Conservation (phyloP, 2,113 vertebrate species). For the Geothlypis trichas region DNA sequence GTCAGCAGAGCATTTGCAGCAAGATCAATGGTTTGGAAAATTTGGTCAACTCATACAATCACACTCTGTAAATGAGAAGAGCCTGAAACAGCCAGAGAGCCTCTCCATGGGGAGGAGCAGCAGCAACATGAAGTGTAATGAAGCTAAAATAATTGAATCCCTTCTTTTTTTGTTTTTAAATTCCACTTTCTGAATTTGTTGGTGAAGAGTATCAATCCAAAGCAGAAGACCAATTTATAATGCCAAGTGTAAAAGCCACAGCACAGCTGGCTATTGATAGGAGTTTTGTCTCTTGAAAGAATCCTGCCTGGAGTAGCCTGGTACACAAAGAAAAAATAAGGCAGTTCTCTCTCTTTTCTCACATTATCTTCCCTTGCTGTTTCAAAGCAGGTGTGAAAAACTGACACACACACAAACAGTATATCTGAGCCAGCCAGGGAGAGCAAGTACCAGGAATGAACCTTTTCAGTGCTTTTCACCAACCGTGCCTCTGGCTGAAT, state of each 20-base stretch:
- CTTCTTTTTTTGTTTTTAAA: background rate
- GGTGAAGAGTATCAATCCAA: background rate
- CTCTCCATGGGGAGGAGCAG: background rate
- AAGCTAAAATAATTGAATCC: conserved; percentile 18
- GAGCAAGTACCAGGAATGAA: background rate
- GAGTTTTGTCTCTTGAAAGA: background rate
- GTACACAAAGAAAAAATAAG: background rate
- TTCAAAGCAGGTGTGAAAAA: background rate
- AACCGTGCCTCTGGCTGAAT: background rate
- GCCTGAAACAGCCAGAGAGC: background rate
- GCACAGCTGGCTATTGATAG: background rate
- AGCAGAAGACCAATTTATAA: background rate
- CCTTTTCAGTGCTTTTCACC: background rate
- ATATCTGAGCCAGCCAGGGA: background rate
- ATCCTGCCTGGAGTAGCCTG: background rate
- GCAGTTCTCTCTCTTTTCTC: background rate
- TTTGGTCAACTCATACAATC: background rate
- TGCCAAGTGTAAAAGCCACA: background rate
- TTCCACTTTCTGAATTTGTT: background rate
- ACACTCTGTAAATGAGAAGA: background rate
- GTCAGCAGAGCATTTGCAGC: background rate
- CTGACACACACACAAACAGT: background rate
- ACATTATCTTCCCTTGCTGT: background rate
- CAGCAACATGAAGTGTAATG: background rate
- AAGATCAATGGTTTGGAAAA: conserved; percentile 25